phyloP scores from a whole-genome alignment of 2,113 vertebrate species.

The Haplotaxodon microlepis region DNA sequence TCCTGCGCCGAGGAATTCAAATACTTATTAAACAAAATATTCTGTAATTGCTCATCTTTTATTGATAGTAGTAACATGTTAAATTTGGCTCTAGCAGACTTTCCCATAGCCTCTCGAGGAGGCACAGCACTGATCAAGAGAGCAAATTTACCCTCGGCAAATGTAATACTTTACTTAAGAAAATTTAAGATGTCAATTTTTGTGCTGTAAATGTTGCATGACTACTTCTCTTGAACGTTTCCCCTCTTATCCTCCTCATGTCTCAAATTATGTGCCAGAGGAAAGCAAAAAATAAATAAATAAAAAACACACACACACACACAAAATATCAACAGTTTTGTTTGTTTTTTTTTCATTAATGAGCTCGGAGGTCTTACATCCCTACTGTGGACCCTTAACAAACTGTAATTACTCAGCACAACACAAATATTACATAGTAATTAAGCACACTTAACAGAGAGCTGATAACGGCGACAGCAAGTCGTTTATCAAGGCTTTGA shows the following conservation, averaged over 20 bases:
- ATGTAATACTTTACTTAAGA: slow-evolving; percentile 66
- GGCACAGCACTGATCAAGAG: slow-evolving; percentile 63
- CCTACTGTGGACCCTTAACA: slow-evolving; percentile 39
- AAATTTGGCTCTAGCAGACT: slow-evolving; percentile 60
- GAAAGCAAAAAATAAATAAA: background rate
- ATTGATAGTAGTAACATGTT: slow-evolving; percentile 72
- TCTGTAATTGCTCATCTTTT: slow-evolving; percentile 75
- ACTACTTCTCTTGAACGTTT: slow-evolving; percentile 59
- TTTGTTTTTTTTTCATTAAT: slow-evolving; percentile 37
- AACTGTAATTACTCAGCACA: slow-evolving; percentile 63
- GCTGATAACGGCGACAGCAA: slow-evolving; percentile 27
- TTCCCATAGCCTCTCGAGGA: slow-evolving; percentile 57
- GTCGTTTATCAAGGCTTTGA: slow-evolving; percentile 30
- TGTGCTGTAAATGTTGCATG: slow-evolving; percentile 53
- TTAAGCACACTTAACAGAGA: slow-evolving; percentile 47
- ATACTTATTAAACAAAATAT: slow-evolving; percentile 76
- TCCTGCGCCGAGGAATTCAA: slow-evolving; percentile 62
- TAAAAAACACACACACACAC: background rate
- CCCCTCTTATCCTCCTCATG: slow-evolving; percentile 58
- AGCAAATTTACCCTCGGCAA: slow-evolving; percentile 56
- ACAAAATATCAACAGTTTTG: slow-evolving; percentile 12
- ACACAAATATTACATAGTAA: slow-evolving; percentile 61
- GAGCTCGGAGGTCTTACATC: slow-evolving; percentile 42
- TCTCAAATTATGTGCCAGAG: slow-evolving; percentile 31
- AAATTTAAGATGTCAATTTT: slow-evolving; percentile 66